Conservation (phyloP, 2,888 invertebrate genomes). For the Drosophila pseudotalamancana region DNA sequence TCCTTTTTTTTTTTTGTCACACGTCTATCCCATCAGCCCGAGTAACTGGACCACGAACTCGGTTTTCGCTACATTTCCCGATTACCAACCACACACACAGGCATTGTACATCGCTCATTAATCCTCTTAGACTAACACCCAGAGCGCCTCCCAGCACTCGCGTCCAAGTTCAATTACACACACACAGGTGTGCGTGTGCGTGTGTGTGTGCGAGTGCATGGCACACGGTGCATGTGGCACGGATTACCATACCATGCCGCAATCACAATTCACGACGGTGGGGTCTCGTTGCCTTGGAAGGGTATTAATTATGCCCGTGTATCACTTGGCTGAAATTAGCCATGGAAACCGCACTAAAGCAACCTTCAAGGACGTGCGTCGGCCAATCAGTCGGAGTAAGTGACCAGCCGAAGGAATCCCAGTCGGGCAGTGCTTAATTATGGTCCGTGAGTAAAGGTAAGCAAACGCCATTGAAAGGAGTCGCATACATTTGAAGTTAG, state of each 20-base stretch:
- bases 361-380: conserved; percentile 12
- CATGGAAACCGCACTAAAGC: conserved; percentile 24
- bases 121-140: conserved; percentile 55
- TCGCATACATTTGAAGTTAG: background rate
- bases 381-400: conserved; percentile 24
- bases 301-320: conserved; percentile 46
- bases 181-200: background rate
- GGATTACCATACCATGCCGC: conserved; percentile 1
- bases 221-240: background rate
- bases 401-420: conserved; percentile 1
- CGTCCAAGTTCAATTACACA: conserved; percentile 1
- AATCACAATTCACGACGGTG: conserved; percentile 22
- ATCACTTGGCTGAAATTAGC: conserved; percentile 6
- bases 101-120: conserved; percentile 15
- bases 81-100: background rate
- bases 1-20: background rate
- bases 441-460: conserved; percentile 24
- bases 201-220: background rate
- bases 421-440: conserved; percentile 12
- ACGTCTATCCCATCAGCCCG: background rate
- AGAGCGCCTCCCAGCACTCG: conserved; percentile 15
- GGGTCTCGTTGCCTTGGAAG: conserved; percentile 32
- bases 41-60: conserved; percentile 1
- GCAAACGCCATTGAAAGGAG: background rate
- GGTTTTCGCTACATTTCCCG: conserved; percentile 1